Conservation (phyloP, 2,113 vertebrate species). For the Ifrita kowaldi region DNA sequence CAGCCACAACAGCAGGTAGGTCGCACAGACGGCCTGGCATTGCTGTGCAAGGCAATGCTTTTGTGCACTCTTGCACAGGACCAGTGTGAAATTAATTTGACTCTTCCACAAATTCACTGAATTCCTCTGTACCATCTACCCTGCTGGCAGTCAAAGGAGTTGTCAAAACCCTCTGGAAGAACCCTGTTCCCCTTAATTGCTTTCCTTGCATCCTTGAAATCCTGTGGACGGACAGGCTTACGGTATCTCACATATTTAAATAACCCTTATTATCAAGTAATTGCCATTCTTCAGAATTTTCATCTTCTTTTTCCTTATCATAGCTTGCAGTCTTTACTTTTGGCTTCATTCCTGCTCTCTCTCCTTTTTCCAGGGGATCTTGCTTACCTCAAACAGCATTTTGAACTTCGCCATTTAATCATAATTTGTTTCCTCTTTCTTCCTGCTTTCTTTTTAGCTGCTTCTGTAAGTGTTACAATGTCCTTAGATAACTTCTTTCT, state of each 20-base stretch:
- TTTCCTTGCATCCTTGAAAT: neutral
- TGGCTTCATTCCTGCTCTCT: slow-evolving; percentile 4
- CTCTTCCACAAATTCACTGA: neutral
- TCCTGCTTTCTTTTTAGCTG: neutral
- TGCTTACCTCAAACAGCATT: slow-evolving; percentile 38
- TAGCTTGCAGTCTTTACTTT: slow-evolving; percentile 10
- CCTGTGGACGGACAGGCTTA: neutral
- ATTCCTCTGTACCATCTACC: neutral
- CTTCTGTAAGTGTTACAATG: neutral
- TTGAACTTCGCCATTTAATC: slow-evolving; percentile 10
- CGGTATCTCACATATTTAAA: neutral
- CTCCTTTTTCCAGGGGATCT: slow-evolving; percentile 10
- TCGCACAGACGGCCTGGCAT: neutral
- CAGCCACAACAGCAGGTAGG: neutral
- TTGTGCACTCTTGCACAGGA: neutral
- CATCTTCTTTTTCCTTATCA: slow-evolving; percentile 25
- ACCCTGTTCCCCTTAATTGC: neutral
- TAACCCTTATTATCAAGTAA: slow-evolving; percentile 23
- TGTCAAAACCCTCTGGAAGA: neutral
- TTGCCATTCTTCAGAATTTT: slow-evolving; percentile 21
- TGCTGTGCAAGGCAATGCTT: neutral
- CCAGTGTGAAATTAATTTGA: neutral
- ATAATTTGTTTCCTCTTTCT: slow-evolving; percentile 22
- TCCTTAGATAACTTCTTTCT: slow-evolving; percentile 43
- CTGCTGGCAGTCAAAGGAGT: neutral